Evolutionary conservation across 2,113 vertebrate genomes (phyloP).

Genomic region (Falcunculus frontatus): DNA sequence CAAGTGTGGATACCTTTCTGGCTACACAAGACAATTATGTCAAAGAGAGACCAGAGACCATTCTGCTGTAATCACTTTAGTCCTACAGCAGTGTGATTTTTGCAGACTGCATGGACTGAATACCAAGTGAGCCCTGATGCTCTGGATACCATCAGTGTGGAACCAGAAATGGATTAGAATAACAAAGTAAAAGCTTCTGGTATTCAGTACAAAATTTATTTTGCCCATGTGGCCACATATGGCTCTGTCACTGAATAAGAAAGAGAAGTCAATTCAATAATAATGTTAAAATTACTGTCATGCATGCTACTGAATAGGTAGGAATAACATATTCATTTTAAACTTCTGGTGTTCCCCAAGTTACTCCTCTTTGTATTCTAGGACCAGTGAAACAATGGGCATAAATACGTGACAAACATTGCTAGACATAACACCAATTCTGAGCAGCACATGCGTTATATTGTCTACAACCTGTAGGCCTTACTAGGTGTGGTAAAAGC

Average conservation of each 20-base stretch:
- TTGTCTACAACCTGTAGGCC: fast-evolving
- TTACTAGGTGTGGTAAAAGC: not conserved
- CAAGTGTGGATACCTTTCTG: not conserved
- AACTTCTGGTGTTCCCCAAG: not conserved
- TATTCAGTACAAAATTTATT: not conserved
- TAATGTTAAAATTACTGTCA: not conserved
- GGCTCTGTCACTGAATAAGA: not conserved
- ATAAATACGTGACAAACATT: not conserved
- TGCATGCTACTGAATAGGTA: not conserved
- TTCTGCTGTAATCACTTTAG: not conserved
- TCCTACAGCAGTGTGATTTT: not conserved
- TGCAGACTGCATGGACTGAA: not conserved
- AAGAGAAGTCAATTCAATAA: not conserved
- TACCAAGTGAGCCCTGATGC: not conserved
- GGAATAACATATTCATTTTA: not conserved
- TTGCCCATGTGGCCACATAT: not conserved
- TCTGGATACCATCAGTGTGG: not conserved
- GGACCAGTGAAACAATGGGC: not conserved
- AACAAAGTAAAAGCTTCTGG: not conserved
- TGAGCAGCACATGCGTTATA: not conserved
- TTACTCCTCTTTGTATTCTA: not conserved
- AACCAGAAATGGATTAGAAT: not conserved
- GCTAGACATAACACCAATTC: fast-evolving
- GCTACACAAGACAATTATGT: not conserved
- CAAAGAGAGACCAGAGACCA: not conserved